Conservation (phyloP, 1,140 invertebrate species). For the Drosophila ambigua region DNA sequence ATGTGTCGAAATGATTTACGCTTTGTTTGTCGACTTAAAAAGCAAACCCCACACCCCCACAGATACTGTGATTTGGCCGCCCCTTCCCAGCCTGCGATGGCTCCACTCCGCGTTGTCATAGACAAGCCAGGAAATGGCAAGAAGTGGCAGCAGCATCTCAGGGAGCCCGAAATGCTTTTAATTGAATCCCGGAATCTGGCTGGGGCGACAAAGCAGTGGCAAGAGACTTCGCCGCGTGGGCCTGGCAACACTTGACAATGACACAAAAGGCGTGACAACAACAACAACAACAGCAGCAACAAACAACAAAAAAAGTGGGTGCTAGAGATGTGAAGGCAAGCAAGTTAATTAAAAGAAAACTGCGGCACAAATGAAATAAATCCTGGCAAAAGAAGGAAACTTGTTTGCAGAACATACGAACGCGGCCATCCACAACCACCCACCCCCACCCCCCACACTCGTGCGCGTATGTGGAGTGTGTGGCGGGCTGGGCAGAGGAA, state of each 20-base stretch:
- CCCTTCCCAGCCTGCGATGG: constrained; percentile 19
- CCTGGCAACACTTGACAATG: constrained; percentile 79
- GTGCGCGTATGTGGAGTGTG: not conserved
- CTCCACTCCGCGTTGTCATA: constrained; percentile 76
- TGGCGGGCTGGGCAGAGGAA: not conserved
- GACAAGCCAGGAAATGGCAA: constrained; percentile 41
- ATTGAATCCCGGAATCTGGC: constrained; percentile 57
- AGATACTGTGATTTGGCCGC: constrained; percentile 2
- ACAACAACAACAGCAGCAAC: no score
- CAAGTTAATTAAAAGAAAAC: constrained; percentile 82
- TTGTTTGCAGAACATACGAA: not conserved
- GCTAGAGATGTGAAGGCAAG: constrained; percentile 23
- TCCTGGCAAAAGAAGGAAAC: constrained; percentile 39
- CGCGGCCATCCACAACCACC: no score
- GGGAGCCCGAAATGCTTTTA: constrained; percentile 68
- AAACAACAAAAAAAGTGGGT: not conserved
- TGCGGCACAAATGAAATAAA: constrained; percentile 76
- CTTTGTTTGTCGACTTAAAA: constrained; percentile 82
- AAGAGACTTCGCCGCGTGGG: constrained; percentile 17
- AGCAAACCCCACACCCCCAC: constrained; percentile 50
- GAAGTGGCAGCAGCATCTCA: constrained; percentile 19
- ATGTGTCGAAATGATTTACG: constrained; percentile 81
- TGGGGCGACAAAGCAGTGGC: constrained; percentile 28
- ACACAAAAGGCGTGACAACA: constrained; percentile 24
- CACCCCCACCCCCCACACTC: no score